Evolutionary conservation across 1,140 invertebrate genomes (phyloP), one percentile per base, ranked within the genome.

Genomic region (Orchesella cincta): DNA sequence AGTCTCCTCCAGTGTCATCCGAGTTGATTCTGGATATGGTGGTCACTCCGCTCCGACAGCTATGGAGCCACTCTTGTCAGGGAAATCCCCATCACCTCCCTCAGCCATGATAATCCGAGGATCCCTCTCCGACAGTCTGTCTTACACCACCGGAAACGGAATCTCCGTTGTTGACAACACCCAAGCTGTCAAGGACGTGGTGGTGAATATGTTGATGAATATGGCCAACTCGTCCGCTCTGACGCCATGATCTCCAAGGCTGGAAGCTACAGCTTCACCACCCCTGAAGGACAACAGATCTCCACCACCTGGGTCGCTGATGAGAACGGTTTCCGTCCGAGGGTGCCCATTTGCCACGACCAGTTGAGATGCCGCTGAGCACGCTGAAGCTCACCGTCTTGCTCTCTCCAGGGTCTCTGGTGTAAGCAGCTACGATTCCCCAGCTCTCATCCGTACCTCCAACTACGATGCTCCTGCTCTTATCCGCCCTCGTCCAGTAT

Each of bases 241-340:
- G 39, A 36, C 20, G 36, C 36, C 3, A 14, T 29, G 8, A 23
- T 73, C 28, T 5, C 14, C 3, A 73, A 73, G 71, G 12, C 23
- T 2, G 71, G 71, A 73, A 51, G n/a, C 36, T 36, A 18, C 36
- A 20, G 8, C 18, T 73, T 39, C 71, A 73, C 71, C 20, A 18
- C 34, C 36, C 88, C 90, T 1, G 90, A 91, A 71, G 91, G 91
- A 29, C 87, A 88, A 1, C 81, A 88, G 36, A 89, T 90, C 77
- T 88, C 87, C 26, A 87, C 91, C 57, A 89, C 84, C 35, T 91
- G 91, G 82, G 89, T 90, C 64, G 90, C 90, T 33, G 89, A 89
- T 76, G 86, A 87, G 74, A 86, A 87, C 35, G 89, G 89, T 16
- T 90, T 88, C 83, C 85, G 85, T 72, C 89, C 18, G 83, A 86